A percentile compares a stretch with the other conserved stretches of the same genome.
These are phyloP conservation scores for Anthoscopus minutus DNA, from an alignment of 2,113 vertebrate species.

Conservation along the genomic window DNA sequence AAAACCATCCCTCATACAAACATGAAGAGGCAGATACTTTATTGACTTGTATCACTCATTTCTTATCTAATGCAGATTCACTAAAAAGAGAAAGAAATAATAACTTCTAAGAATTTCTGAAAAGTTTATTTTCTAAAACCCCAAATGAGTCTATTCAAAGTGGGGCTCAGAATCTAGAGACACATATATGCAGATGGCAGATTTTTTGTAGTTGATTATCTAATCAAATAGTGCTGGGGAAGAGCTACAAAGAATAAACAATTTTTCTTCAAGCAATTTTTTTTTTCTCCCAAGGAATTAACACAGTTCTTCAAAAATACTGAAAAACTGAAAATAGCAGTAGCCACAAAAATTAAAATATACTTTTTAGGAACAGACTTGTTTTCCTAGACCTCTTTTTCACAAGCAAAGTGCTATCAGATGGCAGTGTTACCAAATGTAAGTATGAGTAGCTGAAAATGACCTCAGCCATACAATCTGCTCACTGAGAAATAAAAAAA, in stretches of 20 bases:
- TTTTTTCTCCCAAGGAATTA: background rate
- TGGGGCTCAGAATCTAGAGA: background rate
- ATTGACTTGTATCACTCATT: background rate
- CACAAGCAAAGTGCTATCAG: background rate
- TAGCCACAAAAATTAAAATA: background rate
- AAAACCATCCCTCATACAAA: background rate
- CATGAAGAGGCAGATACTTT: background rate
- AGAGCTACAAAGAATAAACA: background rate
- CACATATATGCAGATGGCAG: background rate
- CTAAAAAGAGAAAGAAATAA: background rate
- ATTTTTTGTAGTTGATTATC: background rate
- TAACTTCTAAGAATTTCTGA: background rate
- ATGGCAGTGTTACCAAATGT: background rate
- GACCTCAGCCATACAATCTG: background rate
- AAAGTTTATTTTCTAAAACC: background rate
- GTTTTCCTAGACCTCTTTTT: background rate
- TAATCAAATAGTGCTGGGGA: background rate
- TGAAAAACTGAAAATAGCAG: background rate
- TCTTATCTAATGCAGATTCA: background rate
- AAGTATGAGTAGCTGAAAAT: background rate
- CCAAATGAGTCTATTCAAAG: conserved; percentile 13
- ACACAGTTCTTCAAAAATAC: background rate
- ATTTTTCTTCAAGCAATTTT: background rate
- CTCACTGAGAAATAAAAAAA: background rate
- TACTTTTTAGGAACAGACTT: background rate